Percentiles rank a stretch among this genome's conserved stretches.
These are phyloP conservation scores for Torymus aiolomorphi DNA, from an alignment of 2,888 invertebrate species.

Conservation along the genomic window DNA sequence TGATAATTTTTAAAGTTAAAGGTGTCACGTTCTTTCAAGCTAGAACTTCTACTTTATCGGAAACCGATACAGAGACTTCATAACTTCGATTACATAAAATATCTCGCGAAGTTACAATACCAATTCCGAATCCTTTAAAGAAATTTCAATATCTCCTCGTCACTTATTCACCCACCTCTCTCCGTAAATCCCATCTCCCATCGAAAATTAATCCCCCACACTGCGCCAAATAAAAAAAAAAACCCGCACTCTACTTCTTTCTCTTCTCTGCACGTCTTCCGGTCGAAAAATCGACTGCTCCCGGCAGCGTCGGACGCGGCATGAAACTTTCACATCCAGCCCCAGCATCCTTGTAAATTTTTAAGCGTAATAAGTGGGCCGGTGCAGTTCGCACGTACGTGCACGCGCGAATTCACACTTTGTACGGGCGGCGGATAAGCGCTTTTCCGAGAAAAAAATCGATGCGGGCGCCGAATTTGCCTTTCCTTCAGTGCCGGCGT, in stretches of 20 bases:
- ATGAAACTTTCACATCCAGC: too few species aligned
- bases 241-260: not conserved
- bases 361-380: slow-evolving; percentile 21
- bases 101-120: too few species aligned
- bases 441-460: slow-evolving; percentile 26
- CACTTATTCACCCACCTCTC: too few species aligned
- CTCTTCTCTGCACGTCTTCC: not conserved
- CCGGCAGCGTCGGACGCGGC: too few species aligned
- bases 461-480: slow-evolving; percentile 26
- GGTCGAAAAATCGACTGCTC: not conserved
- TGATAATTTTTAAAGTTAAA: too few species aligned
- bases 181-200: too few species aligned
- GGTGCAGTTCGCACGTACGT: not conserved
- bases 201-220: not conserved
- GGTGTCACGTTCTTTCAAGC: too few species aligned
- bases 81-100: too few species aligned
- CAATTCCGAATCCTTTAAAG: too few species aligned
- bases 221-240: not conserved
- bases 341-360: slow-evolving; percentile 21
- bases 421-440: slow-evolving; percentile 19
- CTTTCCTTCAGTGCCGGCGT: not conserved
- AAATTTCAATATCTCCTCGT: too few species aligned
- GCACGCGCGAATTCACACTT: slow-evolving; percentile 4
- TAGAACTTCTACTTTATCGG: too few species aligned
- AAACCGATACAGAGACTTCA: too few species aligned